Evolutionary conservation across 2,113 vertebrate species (phyloP).

Genomic region (Mungos mungo): DNA sequence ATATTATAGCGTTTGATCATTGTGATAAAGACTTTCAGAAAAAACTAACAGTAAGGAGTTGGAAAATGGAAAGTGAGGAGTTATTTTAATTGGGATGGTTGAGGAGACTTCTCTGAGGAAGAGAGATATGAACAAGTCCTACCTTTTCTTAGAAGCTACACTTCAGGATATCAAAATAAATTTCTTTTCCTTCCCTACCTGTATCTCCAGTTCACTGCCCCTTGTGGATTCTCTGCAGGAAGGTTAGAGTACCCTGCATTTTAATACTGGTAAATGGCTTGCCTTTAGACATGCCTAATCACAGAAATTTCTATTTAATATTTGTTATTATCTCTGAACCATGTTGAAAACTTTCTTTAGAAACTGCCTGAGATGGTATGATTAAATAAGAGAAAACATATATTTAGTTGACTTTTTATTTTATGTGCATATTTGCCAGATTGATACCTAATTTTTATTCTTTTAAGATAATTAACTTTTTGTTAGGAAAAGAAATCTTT

Average conservation of each 20-base stretch:
- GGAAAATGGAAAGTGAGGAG: not conserved
- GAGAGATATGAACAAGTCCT: not conserved
- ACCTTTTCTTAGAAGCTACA: not conserved
- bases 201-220: not conserved
- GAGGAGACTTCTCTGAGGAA: not conserved
- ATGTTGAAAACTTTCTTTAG: not conserved
- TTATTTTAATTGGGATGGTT: not conserved
- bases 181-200: not conserved
- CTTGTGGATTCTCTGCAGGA: not conserved
- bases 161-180: not conserved
- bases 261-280: not conserved
- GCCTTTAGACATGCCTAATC: not conserved
- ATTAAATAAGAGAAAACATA: not conserved
- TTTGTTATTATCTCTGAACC: not conserved
- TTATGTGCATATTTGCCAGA: not conserved
- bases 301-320: not conserved
- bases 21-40: not conserved
- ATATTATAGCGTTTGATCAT: no score
- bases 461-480: not conserved
- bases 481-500: not conserved
- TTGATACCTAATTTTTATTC: not conserved
- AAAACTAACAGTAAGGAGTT: not conserved
- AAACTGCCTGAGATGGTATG: not conserved
- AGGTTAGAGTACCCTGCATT: not conserved
- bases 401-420: not conserved